Conservation (phyloP, 2,113 vertebrate genomes). For the Xiphias gladius region DNA sequence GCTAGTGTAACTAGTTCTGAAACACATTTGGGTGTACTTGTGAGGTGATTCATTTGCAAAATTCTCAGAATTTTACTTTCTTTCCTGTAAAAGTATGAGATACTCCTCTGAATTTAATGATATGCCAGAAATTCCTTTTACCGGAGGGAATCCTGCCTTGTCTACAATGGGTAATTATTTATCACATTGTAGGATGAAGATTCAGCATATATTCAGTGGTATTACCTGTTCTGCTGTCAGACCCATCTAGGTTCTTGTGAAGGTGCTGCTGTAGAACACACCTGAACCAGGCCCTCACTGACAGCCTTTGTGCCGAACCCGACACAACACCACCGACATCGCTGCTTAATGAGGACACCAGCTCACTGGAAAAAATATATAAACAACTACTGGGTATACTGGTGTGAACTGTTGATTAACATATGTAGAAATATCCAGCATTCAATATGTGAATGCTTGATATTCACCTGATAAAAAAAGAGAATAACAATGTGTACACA, state of each 20-base stretch:
- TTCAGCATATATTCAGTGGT: neutral
- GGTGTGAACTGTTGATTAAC: neutral
- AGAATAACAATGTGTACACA: neutral
- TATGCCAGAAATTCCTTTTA: neutral
- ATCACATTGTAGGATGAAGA: neutral
- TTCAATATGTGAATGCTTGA: neutral
- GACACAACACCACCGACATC: constrained; percentile 74
- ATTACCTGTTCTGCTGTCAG: constrained; percentile 80
- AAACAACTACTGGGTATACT: neutral
- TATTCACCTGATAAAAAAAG: neutral
- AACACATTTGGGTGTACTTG: neutral
- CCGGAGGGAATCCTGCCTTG: neutral
- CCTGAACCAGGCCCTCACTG: constrained; percentile 94
- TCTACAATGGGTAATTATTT: neutral
- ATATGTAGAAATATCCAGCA: neutral
- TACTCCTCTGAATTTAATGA: too few relatives aligned
- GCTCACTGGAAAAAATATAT: constrained; percentile 78
- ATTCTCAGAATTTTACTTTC: too few relatives aligned
- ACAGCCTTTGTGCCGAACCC: constrained; percentile 88
- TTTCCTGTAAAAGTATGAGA: too few relatives aligned
- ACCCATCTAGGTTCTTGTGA: constrained; percentile 82
- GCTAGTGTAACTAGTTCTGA: neutral
- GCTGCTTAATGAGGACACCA: constrained; percentile 85
- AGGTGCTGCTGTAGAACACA: constrained; percentile 94
- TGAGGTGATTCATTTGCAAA: too few relatives aligned